Percentiles rank a stretch among this genome's conserved stretches.
These are phyloP conservation scores for Lophura nycthemera DNA, from an alignment of 2,113 vertebrate species.

Conservation along the genomic window DNA sequence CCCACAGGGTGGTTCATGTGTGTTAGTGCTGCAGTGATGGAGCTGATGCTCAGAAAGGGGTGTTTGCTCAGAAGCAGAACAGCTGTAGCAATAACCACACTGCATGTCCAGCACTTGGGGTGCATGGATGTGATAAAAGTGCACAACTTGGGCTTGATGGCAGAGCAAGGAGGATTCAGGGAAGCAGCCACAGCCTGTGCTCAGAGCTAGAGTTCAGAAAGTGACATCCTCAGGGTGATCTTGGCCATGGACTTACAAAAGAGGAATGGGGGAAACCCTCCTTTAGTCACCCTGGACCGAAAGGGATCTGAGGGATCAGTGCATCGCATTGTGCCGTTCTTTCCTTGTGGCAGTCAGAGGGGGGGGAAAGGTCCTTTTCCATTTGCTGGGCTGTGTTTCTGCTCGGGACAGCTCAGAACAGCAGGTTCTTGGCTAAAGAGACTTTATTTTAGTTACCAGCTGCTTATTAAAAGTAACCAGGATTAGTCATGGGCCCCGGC, in stretches of 20 bases:
- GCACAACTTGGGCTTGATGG: not conserved
- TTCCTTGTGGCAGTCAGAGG: fast-evolving
- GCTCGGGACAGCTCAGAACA: not conserved
- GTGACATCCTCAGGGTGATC: not conserved
- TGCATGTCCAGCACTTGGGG: not conserved
- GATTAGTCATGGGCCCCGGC: not conserved
- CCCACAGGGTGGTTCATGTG: not conserved
- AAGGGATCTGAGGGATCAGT: not conserved
- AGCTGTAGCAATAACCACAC: not conserved
- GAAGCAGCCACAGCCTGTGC: not conserved
- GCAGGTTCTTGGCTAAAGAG: constrained; percentile 7
- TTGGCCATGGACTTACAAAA: not conserved
- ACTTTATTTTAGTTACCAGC: not conserved
- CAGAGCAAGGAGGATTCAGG: not conserved
- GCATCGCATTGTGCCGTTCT: not conserved
- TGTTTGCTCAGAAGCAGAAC: not conserved
- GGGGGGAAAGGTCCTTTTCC: not conserved
- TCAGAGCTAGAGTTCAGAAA: not conserved
- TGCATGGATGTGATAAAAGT: not conserved
- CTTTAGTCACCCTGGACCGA: no score
- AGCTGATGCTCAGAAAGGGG: not conserved
- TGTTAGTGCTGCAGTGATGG: not conserved
- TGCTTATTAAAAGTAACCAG: constrained; percentile 32
- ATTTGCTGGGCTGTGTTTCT: not conserved
- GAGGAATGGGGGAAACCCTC: not conserved